Percentiles rank a stretch among this genome's conserved stretches.
phyloP scores from a whole-genome alignment of 1,140 invertebrate species.

The Drosophila albomicans region DNA sequence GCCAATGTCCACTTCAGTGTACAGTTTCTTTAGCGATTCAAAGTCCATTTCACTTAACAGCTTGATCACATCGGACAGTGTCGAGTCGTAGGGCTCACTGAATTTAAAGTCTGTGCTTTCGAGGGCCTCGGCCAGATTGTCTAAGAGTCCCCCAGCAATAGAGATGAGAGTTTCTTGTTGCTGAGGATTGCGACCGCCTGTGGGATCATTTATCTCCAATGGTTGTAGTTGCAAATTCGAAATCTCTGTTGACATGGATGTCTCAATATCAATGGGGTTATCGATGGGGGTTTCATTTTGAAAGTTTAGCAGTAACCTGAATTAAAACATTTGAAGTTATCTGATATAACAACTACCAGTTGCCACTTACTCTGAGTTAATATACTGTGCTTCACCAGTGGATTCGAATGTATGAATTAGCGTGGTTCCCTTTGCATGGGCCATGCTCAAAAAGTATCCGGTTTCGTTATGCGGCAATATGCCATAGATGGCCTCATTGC shows the following conservation, averaged over 20 bases:
- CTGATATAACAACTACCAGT: background rate
- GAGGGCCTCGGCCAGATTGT: conserved; percentile 84
- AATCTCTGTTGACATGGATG: conserved; percentile 61
- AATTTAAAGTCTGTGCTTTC: conserved; percentile 84
- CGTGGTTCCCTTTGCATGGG: conserved; percentile 80
- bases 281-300: conserved; percentile 72
- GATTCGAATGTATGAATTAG: conserved; percentile 84
- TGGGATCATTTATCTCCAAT: conserved; percentile 72
- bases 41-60: conserved; percentile 86
- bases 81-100: conserved; percentile 85
- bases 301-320: conserved; percentile 74
- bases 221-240: conserved; percentile 68
- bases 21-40: conserved; percentile 86
- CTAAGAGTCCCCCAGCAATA: conserved; percentile 72
- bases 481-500: conserved; percentile 81
- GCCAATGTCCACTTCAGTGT: conserved; percentile 87
- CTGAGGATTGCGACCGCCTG: conserved; percentile 76
- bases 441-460: conserved; percentile 78
- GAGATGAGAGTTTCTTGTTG: conserved; percentile 66
- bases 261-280: conserved; percentile 77
- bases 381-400: conserved; percentile 81
- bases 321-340: background rate
- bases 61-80: conserved; percentile 84
- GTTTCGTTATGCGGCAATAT: conserved; percentile 77
- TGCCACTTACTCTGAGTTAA: conserved; percentile 74